Conservation (phyloP, 2,113 vertebrate species). For the Lamprologus tigripictilis region DNA sequence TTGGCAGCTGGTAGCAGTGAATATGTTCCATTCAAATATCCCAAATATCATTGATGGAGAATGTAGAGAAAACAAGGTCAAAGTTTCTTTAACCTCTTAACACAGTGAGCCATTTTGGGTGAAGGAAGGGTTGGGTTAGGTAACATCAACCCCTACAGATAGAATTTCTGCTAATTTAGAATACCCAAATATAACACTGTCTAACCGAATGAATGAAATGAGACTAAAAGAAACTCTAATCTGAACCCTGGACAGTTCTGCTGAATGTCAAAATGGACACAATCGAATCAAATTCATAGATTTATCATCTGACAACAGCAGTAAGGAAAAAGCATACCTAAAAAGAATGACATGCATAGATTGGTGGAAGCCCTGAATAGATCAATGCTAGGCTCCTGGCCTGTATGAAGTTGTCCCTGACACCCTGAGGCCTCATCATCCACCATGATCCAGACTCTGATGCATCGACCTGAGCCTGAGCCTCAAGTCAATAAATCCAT, state of each 20-base stretch:
- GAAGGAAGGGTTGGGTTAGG: not conserved
- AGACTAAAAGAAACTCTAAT: not conserved
- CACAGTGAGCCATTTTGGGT: not conserved
- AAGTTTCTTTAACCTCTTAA: not conserved
- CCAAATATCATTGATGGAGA: not conserved
- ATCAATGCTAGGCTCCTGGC: conserved; percentile 53
- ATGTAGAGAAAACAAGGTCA: not conserved
- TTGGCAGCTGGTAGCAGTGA: not conserved
- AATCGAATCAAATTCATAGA: not conserved
- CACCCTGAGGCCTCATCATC: conserved; percentile 88
- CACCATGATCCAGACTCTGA: conserved; percentile 88
- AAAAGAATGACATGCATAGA: not conserved
- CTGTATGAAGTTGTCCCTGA: conserved; percentile 87
- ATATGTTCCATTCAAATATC: not conserved
- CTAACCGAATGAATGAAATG: not conserved
- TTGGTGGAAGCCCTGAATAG: not conserved
- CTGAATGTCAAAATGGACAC: not conserved
- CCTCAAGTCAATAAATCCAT: conserved; percentile 95
- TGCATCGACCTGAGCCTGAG: conserved; percentile 83
- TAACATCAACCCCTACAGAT: not conserved
- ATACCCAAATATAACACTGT: not conserved
- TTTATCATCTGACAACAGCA: not conserved
- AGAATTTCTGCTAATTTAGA: not conserved
- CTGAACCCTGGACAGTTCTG: not conserved
- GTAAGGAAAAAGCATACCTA: not conserved